These are phyloP conservation scores for Neomorphus geoffroyi DNA, from an alignment of 2,797 vertebrate species.

Conservation along the genomic window DNA sequence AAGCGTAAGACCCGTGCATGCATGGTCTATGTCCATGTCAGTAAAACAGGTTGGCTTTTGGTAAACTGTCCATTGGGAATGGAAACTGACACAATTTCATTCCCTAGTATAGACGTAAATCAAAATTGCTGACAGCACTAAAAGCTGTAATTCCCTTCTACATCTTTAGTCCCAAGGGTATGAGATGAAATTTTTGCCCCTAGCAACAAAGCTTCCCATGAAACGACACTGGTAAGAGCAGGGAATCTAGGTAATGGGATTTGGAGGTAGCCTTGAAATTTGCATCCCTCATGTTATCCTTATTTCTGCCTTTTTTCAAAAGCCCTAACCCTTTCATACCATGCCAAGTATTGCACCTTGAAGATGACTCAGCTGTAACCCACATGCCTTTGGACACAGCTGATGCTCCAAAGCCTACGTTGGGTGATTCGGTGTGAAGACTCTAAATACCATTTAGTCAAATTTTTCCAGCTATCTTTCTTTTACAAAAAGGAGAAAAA, in stretches of 20 bases:
- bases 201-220: neutral
- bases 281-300: neutral
- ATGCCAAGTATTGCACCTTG: neutral
- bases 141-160: neutral
- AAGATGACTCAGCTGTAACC: neutral
- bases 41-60: neutral
- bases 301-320: neutral
- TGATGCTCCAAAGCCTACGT: neutral
- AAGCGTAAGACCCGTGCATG: fast-evolving
- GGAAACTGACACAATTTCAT: neutral
- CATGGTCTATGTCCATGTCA: neutral
- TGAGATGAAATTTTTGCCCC: neutral
- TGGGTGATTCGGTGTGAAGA: neutral
- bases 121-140: neutral
- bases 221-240: neutral
- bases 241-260: neutral
- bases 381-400: neutral
- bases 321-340: neutral
- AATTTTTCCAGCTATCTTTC: neutral
- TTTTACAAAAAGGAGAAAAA: neutral
- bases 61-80: neutral
- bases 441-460: neutral
- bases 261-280: neutral
- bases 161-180: neutral
- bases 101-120: neutral